Percentiles rank a stretch among this genome's conserved stretches.
Evolutionary conservation across 2,113 vertebrate species (phyloP).

Genomic region (Chamaetylas fuelleborni): DNA sequence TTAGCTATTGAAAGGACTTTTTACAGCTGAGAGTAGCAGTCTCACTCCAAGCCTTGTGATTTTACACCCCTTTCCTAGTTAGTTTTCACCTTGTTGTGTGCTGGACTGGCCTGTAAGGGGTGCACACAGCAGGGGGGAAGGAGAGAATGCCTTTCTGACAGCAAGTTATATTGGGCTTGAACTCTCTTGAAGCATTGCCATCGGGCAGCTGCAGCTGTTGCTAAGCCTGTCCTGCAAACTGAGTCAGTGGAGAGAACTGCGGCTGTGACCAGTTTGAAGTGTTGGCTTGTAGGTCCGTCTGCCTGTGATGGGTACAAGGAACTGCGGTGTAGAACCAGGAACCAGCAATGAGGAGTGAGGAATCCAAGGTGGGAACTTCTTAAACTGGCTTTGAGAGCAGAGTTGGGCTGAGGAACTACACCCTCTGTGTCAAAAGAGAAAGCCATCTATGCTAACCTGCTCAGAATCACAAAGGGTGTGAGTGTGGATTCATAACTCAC

Average conservation of each 20-base stretch:
- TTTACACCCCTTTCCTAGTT: background rate
- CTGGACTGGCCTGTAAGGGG: background rate
- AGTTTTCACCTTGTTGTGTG: background rate
- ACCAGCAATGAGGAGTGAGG: background rate
- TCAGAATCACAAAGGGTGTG: background rate
- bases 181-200: background rate
- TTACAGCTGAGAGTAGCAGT: background rate
- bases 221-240: background rate
- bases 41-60: background rate
- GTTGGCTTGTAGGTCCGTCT: background rate
- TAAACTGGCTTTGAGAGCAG: background rate
- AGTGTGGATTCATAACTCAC: background rate
- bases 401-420: background rate
- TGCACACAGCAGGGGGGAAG: background rate
- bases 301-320: background rate
- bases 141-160: conserved; percentile 23
- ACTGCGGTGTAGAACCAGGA: background rate
- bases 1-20: background rate
- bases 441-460: background rate
- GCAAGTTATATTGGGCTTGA: conserved; percentile 17
- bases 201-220: conserved; percentile 32
- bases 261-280: background rate
- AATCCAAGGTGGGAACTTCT: background rate
- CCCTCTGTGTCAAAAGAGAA: background rate
- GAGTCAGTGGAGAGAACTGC: background rate